Evolutionary conservation across 1,140 invertebrate genomes (phyloP).

Genomic region (Brachystomella parvula): DNA sequence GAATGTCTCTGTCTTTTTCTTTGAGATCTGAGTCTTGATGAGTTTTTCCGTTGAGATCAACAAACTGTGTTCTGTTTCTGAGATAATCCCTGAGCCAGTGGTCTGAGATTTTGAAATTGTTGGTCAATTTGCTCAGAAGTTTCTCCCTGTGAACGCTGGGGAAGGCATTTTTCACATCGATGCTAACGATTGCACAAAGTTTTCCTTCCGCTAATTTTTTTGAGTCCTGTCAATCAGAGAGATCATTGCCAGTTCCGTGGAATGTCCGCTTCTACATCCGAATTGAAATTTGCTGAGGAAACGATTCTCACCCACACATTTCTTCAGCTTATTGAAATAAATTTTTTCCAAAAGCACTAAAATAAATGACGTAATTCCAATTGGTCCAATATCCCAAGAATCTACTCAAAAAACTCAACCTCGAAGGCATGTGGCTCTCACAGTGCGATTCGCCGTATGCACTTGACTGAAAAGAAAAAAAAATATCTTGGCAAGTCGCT

Average conservation of each 20-base stretch:
- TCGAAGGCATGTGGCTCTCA: no score
- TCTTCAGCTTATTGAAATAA: neutral
- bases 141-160: neutral
- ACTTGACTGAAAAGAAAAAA: no score
- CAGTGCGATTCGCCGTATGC: no score
- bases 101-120: conserved; percentile 14
- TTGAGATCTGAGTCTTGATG: neutral
- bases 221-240: neutral
- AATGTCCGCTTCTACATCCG: conserved; percentile 12
- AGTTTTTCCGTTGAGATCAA: neutral
- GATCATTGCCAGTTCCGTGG: conserved; percentile 14
- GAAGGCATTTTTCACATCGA: neutral
- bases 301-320: neutral
- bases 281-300: conserved; percentile 12
- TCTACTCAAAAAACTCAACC: no score
- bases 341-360: neutral
- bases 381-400: neutral
- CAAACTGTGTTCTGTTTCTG: conserved; percentile 1
- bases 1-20: neutral
- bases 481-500: no score
- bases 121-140: neutral
- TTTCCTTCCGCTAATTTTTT: conserved; percentile 12
- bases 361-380: neutral
- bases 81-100: conserved; percentile 15
- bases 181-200: neutral